These are phyloP conservation scores for Diplolepis rosae DNA, from an alignment of 2,888 invertebrate genomes.

Conservation along the genomic window DNA sequence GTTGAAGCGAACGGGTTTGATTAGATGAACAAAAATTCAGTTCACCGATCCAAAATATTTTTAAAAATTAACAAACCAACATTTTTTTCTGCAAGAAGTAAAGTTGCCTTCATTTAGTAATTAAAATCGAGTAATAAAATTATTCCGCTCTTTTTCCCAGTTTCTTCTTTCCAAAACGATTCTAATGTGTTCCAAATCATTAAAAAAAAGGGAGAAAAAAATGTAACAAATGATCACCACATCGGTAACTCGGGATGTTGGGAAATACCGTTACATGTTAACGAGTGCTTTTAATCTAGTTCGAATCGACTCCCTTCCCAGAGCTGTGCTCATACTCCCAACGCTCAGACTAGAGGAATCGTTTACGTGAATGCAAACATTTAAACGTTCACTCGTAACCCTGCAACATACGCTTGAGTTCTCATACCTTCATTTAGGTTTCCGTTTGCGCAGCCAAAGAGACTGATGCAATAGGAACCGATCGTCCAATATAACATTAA, in stretches of 20 bases:
- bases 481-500: slow-evolving; percentile 55
- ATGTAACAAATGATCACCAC: slow-evolving; percentile 45
- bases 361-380: slow-evolving; percentile 53
- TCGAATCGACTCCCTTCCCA: slow-evolving; percentile 50
- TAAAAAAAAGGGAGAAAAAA: slow-evolving; percentile 32
- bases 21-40: too few species aligned
- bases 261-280: slow-evolving; percentile 54
- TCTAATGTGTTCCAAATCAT: not conserved
- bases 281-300: slow-evolving; percentile 62
- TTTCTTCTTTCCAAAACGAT: not conserved
- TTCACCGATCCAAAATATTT: too few species aligned
- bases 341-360: slow-evolving; percentile 35
- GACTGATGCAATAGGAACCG: slow-evolving; percentile 56
- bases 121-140: not conserved
- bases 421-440: slow-evolving; percentile 62
- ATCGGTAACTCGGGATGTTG: slow-evolving; percentile 43
- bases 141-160: not conserved
- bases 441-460: slow-evolving; percentile 59
- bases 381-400: slow-evolving; percentile 48
- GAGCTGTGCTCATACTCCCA: slow-evolving; percentile 31
- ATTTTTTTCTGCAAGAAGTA: too few species aligned
- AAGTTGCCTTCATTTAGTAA: not conserved
- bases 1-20: too few species aligned
- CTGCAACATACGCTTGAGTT: slow-evolving; percentile 42
- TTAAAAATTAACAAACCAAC: too few species aligned